Conservation (phyloP, 2,888 invertebrate species). For the Dysmachus trigonus region DNA sequence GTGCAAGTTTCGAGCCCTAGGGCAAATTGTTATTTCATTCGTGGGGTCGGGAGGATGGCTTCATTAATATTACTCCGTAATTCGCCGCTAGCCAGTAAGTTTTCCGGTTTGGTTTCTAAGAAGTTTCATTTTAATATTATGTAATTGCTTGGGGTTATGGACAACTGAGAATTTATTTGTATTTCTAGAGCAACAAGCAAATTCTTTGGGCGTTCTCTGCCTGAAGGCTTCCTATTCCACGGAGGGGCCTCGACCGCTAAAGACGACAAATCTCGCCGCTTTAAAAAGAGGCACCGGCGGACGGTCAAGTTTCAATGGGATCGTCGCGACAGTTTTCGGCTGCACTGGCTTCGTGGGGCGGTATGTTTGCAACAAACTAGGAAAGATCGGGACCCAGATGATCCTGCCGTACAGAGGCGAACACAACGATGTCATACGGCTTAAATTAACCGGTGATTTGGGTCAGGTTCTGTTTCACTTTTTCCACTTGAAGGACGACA, state of each 20-base stretch:
- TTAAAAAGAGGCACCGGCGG: constrained; percentile 89
- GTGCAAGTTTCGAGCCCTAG: background rate
- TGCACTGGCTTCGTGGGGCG: constrained; percentile 89
- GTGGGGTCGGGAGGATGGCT: constrained; percentile 54
- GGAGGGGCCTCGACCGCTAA: constrained; percentile 61
- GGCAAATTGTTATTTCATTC: background rate
- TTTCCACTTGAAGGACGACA: constrained; percentile 85
- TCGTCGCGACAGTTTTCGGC: constrained; percentile 98
- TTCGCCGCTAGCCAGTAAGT: constrained; percentile 61
- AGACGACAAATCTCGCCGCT: constrained; percentile 70
- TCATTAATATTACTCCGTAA: constrained; percentile 60
- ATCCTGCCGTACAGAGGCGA: constrained; percentile 94
- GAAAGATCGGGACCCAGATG: constrained; percentile 86
- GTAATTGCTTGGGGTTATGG: constrained; percentile 26
- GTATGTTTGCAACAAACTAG: constrained; percentile 88
- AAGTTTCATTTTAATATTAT: background rate
- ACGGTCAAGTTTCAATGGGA: constrained; percentile 94
- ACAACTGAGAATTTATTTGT: background rate
- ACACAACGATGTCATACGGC: constrained; percentile 76
- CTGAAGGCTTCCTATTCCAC: constrained; percentile 57
- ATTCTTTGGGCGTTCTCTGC: constrained; percentile 59
- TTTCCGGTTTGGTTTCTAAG: background rate
- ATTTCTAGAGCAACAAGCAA: constrained; percentile 57
- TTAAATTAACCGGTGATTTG: constrained; percentile 91
- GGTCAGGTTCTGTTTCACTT: constrained; percentile 94